These are phyloP conservation scores for Cyclura pinguis DNA, from an alignment of 2,797 vertebrate species.

Conservation along the genomic window DNA sequence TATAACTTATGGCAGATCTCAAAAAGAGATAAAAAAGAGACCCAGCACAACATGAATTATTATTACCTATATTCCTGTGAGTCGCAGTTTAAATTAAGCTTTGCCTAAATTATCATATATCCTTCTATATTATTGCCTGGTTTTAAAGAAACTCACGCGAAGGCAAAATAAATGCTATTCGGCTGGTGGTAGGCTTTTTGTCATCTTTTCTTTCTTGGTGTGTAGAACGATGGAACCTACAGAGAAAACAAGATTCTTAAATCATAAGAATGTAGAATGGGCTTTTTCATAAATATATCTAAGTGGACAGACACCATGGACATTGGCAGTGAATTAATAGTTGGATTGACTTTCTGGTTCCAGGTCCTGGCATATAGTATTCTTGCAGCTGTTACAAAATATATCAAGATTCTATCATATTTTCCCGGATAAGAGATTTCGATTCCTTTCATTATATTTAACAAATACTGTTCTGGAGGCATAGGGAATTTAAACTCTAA, in stretches of 20 bases:
- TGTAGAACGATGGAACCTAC: constrained; percentile 75
- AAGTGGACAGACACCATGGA: background rate
- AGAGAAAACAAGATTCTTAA: constrained; percentile 35
- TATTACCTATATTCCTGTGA: background rate
- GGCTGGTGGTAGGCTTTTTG: constrained; percentile 76
- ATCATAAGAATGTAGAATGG: background rate
- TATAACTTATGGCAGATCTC: background rate
- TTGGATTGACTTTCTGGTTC: too few species aligned
- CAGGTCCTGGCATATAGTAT: too few species aligned
- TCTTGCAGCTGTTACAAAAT: too few species aligned
- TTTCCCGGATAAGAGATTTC: too few species aligned
- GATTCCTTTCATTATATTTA: too few species aligned
- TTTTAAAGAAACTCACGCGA: constrained; percentile 72
- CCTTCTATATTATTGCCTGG: constrained; percentile 30
- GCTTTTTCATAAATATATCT: background rate
- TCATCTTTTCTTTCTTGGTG: constrained; percentile 72
- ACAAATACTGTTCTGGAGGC: too few species aligned
- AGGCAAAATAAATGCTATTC: constrained; percentile 76
- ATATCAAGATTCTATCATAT: too few species aligned
- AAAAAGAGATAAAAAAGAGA: too few species aligned
- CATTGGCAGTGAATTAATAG: background rate
- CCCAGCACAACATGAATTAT: background rate
- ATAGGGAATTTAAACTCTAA: too few species aligned
- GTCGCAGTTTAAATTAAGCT: background rate
- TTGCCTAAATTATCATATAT: background rate